Base-by-base conservation (phyloP, 2,113 vertebrate species). In the Butorides virescens region DNA sequence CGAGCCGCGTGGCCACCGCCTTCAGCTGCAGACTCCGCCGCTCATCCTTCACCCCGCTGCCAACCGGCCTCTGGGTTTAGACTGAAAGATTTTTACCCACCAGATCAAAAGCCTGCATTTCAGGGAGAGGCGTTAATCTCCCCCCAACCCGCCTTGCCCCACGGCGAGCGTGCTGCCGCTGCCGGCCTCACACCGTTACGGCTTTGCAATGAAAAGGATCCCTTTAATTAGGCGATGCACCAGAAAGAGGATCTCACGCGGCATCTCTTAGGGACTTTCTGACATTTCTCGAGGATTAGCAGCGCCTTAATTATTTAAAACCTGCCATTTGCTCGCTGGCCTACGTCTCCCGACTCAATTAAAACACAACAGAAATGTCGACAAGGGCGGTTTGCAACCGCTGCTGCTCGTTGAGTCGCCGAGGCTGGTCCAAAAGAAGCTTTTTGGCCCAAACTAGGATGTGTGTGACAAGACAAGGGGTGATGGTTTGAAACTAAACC, bases 291-390 rank as follows among this genome's bases (percentile, higher is more conserved):
- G 62, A 63, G 82, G 88, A 95, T 89, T 83, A 95, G 65, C 80
- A 66, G 37, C 62, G 25, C 86, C 79, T 96, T 82, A 96, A 95
- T 95, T 95, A 93, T 91, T 91, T 42, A 96, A 89, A 83, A 25
- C 15, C 71, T 70, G 90, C 90, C 88, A 65, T 93, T 95, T 82
- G 34, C 77, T 74, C 82, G 27, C 14, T 15, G 46, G 15, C 77
- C 80, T 86, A 23, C 76, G 18, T 25, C 70, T 65, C 87, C 94
- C 2, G 5, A 79, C 67, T 44, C 85, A 90, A 92, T 96, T 93
- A 71, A 65, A 71, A 39, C 20, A 5, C 30, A n/a, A 15, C 12
- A 25, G 62, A 75, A 83, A 75, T 29, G 72, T 19, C 37, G 22
- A 50, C 14, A 1, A n/a, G 79, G 81, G 47, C 5, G 5, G 5